phyloP scores from a whole-genome alignment of 2,797 vertebrate species.

The Halcyon smyrnensis region DNA sequence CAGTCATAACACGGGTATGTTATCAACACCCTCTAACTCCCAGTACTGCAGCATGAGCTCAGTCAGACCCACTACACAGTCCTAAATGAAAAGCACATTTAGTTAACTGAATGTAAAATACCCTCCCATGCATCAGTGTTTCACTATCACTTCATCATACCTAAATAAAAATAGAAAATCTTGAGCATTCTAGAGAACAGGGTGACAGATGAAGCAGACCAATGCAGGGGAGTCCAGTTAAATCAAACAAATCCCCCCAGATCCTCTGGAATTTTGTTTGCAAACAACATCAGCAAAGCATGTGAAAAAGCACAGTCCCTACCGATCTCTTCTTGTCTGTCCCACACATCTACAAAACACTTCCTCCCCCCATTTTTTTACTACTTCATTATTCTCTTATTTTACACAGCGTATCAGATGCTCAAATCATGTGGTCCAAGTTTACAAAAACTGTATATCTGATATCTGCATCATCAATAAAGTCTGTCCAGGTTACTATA shows the following conservation, averaged over 20 bases:
- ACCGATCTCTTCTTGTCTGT: background rate
- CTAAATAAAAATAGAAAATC: background rate
- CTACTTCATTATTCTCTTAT: background rate
- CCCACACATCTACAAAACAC: background rate
- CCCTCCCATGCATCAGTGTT: background rate
- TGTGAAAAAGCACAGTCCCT: background rate
- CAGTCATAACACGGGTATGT: too few species aligned
- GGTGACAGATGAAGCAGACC: background rate
- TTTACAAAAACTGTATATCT: background rate
- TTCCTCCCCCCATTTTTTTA: background rate
- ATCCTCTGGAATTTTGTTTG: background rate
- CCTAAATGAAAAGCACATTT: background rate
- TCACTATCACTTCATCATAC: background rate
- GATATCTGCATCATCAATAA: background rate
- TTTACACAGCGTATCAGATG: background rate
- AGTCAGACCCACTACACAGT: too few species aligned
- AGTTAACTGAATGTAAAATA: background rate
- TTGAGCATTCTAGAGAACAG: background rate
- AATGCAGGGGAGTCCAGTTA: background rate
- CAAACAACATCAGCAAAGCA: background rate
- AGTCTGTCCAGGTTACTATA: background rate
- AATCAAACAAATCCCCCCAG: too few species aligned
- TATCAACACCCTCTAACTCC: too few species aligned
- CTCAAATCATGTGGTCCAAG: background rate
- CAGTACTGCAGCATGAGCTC: too few species aligned